A percentile compares a stretch with the other conserved stretches of the same genome.
phyloP scores from a whole-genome alignment of 2,113 vertebrate species.

The Pomatorhinus ruficollis region DNA sequence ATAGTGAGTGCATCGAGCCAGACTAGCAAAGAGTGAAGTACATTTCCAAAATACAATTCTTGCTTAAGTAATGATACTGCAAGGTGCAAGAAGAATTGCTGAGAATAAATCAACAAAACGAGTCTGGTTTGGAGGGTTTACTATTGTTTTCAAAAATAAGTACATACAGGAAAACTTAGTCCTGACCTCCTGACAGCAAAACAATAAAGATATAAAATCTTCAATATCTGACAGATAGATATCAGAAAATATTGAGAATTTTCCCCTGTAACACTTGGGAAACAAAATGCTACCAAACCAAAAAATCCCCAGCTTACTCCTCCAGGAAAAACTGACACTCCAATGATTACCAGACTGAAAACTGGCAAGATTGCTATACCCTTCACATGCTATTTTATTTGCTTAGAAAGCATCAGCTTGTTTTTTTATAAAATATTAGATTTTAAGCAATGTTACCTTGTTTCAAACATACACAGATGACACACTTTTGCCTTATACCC shows the following conservation, averaged over 20 bases:
- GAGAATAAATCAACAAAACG: background rate
- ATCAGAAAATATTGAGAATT: background rate
- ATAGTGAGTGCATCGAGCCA: background rate
- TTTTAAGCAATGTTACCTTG: background rate
- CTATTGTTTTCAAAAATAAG: background rate
- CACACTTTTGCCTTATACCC: background rate
- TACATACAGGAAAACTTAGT: background rate
- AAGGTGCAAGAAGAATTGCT: background rate
- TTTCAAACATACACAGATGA: background rate
- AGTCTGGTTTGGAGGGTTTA: background rate
- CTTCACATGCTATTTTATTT: background rate
- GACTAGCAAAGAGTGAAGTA: background rate
- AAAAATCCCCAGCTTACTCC: background rate
- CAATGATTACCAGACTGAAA: background rate
- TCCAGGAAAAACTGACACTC: background rate
- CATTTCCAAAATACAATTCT: background rate
- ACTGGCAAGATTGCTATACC: background rate
- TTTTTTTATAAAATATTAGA: background rate
- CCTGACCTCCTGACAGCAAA: background rate
- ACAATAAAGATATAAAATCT: background rate
- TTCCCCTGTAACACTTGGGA: background rate
- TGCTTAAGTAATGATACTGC: background rate
- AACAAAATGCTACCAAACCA: background rate
- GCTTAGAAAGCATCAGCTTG: background rate
- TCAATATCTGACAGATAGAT: background rate